A percentile compares a stretch with the other conserved stretches of the same genome.
Evolutionary conservation across 1,140 invertebrate genomes (phyloP).

Genomic region (Neodiprion fabricii): DNA sequence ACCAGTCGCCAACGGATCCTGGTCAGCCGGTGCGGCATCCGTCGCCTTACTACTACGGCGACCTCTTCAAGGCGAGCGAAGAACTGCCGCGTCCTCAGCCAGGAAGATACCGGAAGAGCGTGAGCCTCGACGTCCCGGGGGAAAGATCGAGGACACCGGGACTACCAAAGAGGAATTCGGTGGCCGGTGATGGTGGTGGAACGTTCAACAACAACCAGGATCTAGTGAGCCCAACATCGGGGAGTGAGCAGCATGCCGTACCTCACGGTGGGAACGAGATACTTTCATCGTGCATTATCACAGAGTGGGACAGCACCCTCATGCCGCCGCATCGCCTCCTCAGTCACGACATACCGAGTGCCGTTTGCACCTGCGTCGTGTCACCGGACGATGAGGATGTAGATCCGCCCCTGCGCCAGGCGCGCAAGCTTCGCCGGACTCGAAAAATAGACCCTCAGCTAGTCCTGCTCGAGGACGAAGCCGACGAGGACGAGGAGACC

Average conservation of each 20-base stretch:
- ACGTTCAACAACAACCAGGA: conserved; percentile 37
- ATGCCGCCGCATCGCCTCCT: conserved; percentile 60
- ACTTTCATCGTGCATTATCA: conserved; percentile 54
- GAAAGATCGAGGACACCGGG: conserved; percentile 56
- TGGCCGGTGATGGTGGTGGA: conserved; percentile 71
- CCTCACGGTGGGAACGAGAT: conserved; percentile 42
- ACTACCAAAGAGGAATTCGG: conserved; percentile 68
- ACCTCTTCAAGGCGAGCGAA: conserved; percentile 69
- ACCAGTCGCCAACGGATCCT: conserved; percentile 54
- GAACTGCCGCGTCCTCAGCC: conserved; percentile 45
- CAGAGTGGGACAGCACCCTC: conserved; percentile 61
- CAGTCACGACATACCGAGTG: conserved; percentile 57
- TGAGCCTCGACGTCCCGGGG: conserved; percentile 72
- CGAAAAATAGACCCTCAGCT: conserved; percentile 51
- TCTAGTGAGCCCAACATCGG: conserved; percentile 45
- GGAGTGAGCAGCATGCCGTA: conserved; percentile 46
- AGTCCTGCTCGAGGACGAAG: conserved; percentile 51
- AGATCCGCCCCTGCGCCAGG: conserved; percentile 45
- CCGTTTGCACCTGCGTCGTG: conserved; percentile 71
- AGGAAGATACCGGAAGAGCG: conserved; percentile 66
- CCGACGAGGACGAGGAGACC: conserved; percentile 33
- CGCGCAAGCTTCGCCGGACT: conserved; percentile 59
- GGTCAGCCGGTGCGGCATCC: conserved; percentile 68
- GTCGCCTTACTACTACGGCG: conserved; percentile 80
- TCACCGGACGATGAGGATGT: conserved; percentile 64